Percentiles rank a stretch among this genome's conserved stretches.
These are phyloP conservation scores for Pseudotriccus pelzelni DNA, from an alignment of 2,797 vertebrate species.

Conservation along the genomic window DNA sequence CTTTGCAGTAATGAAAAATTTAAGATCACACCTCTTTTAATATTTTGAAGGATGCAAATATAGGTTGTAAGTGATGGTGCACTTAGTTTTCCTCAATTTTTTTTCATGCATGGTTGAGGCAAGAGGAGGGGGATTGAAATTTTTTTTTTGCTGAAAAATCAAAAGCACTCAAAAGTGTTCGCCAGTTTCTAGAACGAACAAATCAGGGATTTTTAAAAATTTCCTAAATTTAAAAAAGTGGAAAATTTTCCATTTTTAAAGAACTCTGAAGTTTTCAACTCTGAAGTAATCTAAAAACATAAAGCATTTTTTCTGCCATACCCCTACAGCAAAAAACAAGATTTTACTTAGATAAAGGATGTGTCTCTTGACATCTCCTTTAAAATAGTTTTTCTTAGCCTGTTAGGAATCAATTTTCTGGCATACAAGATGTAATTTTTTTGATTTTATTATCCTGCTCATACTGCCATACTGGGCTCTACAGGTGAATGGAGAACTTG, in stretches of 20 bases:
- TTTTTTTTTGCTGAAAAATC: background rate
- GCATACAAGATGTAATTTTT: background rate
- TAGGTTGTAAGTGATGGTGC: accelerated
- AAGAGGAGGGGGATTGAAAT: accelerated
- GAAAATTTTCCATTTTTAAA: background rate
- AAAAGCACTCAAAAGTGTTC: background rate
- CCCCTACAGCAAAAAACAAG: background rate
- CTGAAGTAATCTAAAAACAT: background rate
- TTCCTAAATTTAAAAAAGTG: background rate
- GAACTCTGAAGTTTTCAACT: background rate
- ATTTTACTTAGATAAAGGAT: background rate
- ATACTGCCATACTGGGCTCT: background rate
- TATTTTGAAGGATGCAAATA: background rate
- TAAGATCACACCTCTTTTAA: background rate
- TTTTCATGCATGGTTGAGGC: background rate
- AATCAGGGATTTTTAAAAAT: background rate
- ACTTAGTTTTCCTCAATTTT: background rate
- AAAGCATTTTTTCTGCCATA: background rate
- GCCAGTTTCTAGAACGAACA: accelerated
- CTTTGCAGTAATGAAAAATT: background rate
- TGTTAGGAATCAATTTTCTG: background rate
- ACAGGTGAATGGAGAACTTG: background rate
- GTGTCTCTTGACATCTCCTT: background rate
- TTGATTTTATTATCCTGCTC: background rate
- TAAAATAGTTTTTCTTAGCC: background rate